Evolutionary conservation across 2,888 invertebrate species (phyloP), one percentile per base, ranked within the genome.

Genomic region (Hypselothyrea guttata): DNA sequence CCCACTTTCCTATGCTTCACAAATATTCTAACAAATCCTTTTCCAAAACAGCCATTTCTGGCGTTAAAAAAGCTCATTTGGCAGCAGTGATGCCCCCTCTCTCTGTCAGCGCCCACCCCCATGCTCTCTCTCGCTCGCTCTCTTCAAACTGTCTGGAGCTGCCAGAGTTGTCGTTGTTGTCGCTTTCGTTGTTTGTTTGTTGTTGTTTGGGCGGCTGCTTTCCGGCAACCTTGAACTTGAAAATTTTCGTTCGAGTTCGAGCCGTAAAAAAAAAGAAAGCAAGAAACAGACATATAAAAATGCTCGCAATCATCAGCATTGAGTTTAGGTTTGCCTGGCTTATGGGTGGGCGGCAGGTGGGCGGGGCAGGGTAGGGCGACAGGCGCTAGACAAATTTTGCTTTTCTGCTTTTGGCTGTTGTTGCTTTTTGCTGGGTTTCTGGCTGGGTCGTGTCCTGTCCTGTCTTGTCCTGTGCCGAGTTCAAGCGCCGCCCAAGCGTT

Each of bases 151-250:
- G 59, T 64, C 62, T 59, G 54, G 56, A 60, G 9, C 35, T 59
- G 51, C 34, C 34, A 74, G 57, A 48, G 58, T 48, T 61, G 51
- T 56, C 41, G 49, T 33, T 45, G 35, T 51, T 51, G 28, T 46
- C 37, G 45, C 34, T 47, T 30, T 27, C 45, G 41, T 34, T 34
- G 42, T 34, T 34, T n/a, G 59, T 55, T 9, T 28, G 28, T 28
- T 28, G 28, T 45, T 52, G 42, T 41, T 53, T 40, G 61, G 66
- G 55, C 54, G 60, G 63, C 65, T 65, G 65, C 72, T 84, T 82
- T 76, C 83, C 85, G 83, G 75, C 83, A 83, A 87, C 87, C 87
- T 87, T 87, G 87, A 87, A 87, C 87, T 87, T 87, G 88, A 86
- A 87, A 85, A 73, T 82, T 82, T 22, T 75, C 71, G 76, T 70